Base-by-base conservation (phyloP, 1,140 invertebrate species). In the Drosophila bocki region DNA sequence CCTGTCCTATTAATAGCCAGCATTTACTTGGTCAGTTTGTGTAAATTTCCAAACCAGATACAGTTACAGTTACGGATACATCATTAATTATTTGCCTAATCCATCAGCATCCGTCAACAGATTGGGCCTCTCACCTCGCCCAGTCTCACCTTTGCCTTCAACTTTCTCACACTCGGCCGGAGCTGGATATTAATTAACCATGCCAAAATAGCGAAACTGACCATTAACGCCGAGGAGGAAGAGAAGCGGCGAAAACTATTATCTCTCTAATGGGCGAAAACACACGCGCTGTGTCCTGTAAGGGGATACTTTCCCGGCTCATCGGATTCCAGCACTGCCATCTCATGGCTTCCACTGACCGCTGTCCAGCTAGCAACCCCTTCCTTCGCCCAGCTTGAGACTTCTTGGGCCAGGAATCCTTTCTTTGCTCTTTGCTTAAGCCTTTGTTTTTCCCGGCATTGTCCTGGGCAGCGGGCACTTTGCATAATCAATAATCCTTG, bases 401-500 rank as follows among this genome's bases (percentile, higher is more conserved):
- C 62, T 68, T 37, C 60, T 56, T 63, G 13, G 33, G 15, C 45
- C 54, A 19, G 33, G 12, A 56, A 44, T 59, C 59, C 74, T 67
- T 67, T 84, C 74, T 74, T 80, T 53, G 37, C 41, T 88, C 84
- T 87, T 87, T 84, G 65, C 84, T 75, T 87, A 88, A 88, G 85
- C 81, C 50, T 88, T 88, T 88, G 84, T 88, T 88, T 87, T 84
- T 85, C 81, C 69, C 65, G 70, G 53, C 85, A 90, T 90, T 88
- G 84, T 88, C 84, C 84, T 48, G 85, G 35, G 37, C 42, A 60
- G 53, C 72, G 78, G 79, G 79, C 84, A 91, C 87, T 92, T 92
- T 92, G 87, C 91, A 92, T 92, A 92, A 92, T 92, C 91, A 92
- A 92, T 92, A 92, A 92, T 92, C 91, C 91, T 92, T 91, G 91